A percentile compares a stretch with the other conserved stretches of the same genome.
Evolutionary conservation across 2,113 vertebrate species (phyloP).

Genomic region (Eidolon helvum): DNA sequence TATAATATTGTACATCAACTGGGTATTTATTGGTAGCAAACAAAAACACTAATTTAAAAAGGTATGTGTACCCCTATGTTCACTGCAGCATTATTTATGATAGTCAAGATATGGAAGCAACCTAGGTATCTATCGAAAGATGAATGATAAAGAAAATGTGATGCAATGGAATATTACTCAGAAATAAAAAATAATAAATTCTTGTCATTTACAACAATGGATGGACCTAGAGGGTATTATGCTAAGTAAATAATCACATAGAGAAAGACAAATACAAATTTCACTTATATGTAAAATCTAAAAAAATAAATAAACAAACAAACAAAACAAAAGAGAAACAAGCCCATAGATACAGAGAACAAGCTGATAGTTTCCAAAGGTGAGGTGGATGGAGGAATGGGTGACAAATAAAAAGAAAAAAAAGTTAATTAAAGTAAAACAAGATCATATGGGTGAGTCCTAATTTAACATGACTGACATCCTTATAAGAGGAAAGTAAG

Average conservation of each 20-base stretch:
- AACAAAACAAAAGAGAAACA: neutral
- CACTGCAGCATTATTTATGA: neutral
- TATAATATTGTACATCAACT: too few species aligned
- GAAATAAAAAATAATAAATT: neutral
- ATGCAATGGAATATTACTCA: neutral
- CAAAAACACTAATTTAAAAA: neutral
- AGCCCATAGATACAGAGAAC: neutral
- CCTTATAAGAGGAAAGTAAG: neutral
- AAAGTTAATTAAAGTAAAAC: neutral
- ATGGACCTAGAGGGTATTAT: neutral
- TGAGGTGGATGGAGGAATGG: too few species aligned
- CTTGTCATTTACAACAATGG: neutral
- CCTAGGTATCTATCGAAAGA: neutral
- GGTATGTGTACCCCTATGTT: neutral
- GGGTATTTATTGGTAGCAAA: neutral
- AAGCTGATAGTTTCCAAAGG: neutral
- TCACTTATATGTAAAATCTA: neutral
- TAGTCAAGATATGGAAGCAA: neutral
- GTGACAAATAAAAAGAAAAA: neutral
- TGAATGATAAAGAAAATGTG: too few species aligned
- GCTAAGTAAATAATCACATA: neutral
- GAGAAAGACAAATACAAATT: neutral
- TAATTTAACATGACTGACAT: neutral
- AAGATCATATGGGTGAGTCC: rapidly evolving
- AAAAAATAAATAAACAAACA: neutral